Conservation (phyloP, 2,113 vertebrate species). For the Brachyhypopomus occidentalis region DNA sequence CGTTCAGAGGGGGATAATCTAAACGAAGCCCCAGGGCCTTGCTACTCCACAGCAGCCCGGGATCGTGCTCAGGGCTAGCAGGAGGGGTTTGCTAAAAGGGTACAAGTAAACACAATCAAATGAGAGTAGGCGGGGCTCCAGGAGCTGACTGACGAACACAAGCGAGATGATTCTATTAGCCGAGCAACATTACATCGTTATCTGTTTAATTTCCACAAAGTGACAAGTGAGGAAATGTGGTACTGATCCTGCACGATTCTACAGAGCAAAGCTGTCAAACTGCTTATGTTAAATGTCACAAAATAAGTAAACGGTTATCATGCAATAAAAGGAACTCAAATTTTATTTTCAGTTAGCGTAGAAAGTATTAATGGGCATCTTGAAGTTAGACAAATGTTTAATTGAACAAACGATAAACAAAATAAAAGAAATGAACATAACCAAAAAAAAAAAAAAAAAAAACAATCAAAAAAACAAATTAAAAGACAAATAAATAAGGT, state of each 20-base stretch:
- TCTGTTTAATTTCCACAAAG: background rate
- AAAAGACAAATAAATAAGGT: conserved; percentile 51
- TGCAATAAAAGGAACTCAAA: conserved; percentile 22
- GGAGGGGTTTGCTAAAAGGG: conserved; percentile 35
- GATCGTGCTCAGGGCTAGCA: conserved; percentile 42
- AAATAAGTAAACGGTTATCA: conserved; percentile 15
- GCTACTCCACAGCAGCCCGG: conserved; percentile 12
- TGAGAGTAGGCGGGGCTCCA: background rate
- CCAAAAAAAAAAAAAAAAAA: background rate
- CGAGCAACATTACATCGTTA: background rate
- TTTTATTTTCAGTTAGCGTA: conserved; percentile 69
- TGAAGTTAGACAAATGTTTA: conserved; percentile 55
- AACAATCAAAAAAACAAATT: conserved; percentile 3
- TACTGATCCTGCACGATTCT: background rate
- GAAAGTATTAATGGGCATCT: conserved; percentile 58
- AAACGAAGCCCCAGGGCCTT: conserved; percentile 41
- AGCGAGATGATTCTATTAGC: conserved; percentile 17
- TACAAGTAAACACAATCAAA: conserved; percentile 49
- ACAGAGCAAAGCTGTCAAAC: background rate
- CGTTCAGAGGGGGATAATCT: conserved; percentile 62
- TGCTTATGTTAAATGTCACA: background rate
- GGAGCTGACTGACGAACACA: conserved; percentile 34
- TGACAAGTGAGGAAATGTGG: background rate
- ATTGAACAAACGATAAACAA: conserved; percentile 43
- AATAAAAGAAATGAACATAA: conserved; percentile 35